Evolutionary conservation across 2,113 vertebrate genomes (phyloP).

Genomic region (Garra rufa): DNA sequence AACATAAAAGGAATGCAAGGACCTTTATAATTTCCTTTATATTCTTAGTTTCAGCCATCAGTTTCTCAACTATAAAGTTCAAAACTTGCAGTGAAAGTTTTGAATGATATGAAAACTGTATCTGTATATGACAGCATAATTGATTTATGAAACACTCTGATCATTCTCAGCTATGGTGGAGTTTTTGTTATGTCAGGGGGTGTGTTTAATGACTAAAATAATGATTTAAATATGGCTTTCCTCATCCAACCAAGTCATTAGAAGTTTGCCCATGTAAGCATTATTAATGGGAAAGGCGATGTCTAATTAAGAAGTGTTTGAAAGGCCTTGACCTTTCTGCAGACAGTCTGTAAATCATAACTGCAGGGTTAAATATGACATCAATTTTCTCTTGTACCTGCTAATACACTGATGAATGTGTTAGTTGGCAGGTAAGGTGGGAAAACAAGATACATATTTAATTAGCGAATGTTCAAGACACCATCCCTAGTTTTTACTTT

Average conservation of each 20-base stretch:
- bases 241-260: constrained; percentile 23
- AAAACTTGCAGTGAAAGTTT: background rate
- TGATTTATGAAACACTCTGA: background rate
- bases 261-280: constrained; percentile 43
- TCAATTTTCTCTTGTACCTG: constrained; percentile 31
- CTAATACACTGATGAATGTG: constrained; percentile 23
- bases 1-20: background rate
- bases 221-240: constrained; percentile 40
- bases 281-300: constrained; percentile 20
- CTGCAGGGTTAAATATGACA: constrained; percentile 31
- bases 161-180: background rate
- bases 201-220: constrained; percentile 2
- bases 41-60: background rate
- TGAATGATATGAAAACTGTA: background rate
- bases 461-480: background rate
- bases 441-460: constrained; percentile 26
- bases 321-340: constrained; percentile 53
- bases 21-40: background rate
- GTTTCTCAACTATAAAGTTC: background rate
- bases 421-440: background rate
- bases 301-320: constrained; percentile 53
- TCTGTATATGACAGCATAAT: background rate
- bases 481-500: background rate
- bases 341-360: constrained; percentile 33
- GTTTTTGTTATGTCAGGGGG: constrained; percentile 2